Evolutionary conservation across 2,888 invertebrate species (phyloP).

Genomic region (Scrobipalpa costella): DNA sequence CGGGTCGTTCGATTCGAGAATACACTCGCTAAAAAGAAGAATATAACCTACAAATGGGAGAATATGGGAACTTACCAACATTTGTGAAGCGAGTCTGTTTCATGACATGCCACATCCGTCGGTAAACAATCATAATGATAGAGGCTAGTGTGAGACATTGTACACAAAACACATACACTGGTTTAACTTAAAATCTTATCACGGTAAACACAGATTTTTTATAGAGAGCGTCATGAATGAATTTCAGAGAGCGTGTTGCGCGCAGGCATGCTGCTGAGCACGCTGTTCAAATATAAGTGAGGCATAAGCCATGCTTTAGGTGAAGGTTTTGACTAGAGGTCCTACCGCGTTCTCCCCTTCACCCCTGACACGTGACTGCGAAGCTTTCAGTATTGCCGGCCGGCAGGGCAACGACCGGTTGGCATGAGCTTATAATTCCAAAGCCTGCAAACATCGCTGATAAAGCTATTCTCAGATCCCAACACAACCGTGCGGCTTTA

Average conservation of each 20-base stretch:
- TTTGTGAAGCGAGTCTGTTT: constrained; percentile 35
- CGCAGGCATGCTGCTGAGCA: constrained; percentile 16
- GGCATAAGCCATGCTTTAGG: constrained; percentile 24
- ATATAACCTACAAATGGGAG: neutral
- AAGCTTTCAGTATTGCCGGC: constrained; percentile 31
- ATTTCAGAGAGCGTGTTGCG: constrained; percentile 22
- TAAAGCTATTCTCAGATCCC: neutral
- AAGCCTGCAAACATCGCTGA: neutral
- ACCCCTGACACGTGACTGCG: constrained; percentile 32
- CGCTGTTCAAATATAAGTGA: constrained; percentile 25
- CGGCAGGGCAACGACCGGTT: constrained; percentile 29
- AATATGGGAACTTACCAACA: constrained; percentile 31
- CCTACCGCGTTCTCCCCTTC: constrained; percentile 25
- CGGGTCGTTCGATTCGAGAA: too few species aligned
- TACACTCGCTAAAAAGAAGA: too few species aligned
- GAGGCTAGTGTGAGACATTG: constrained; percentile 31
- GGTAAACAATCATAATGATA: constrained; percentile 34
- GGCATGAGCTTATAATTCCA: constrained; percentile 3
- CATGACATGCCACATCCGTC: constrained; percentile 33
- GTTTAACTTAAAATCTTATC: neutral
- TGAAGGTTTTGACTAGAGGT: constrained; percentile 28
- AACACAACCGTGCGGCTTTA: neutral
- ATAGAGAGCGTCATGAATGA: constrained; percentile 15
- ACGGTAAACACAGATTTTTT: neutral
- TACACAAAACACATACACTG: constrained; percentile 18